Evolutionary conservation across 2,888 invertebrate species (phyloP).

Genomic region (Deroplatys truncata): DNA sequence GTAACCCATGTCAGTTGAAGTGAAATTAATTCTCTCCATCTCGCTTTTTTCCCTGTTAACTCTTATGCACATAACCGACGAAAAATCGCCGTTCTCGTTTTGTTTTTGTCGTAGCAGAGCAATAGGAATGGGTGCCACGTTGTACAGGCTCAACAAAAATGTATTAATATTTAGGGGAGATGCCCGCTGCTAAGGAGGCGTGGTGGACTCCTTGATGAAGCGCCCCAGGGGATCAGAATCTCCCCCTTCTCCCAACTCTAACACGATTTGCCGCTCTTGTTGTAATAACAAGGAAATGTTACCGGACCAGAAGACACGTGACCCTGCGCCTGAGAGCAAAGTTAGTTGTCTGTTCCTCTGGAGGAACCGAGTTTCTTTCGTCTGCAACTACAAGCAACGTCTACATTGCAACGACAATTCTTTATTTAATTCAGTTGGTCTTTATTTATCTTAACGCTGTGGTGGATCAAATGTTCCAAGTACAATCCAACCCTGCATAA

Average conservation of each 20-base stretch:
- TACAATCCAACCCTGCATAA: no score
- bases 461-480: no score
- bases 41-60: background rate
- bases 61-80: background rate
- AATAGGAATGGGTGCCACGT: background rate
- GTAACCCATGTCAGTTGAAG: background rate
- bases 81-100: background rate
- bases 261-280: constrained; percentile 1
- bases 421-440: background rate
- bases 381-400: background rate
- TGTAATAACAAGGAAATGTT: background rate
- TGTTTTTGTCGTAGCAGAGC: background rate
- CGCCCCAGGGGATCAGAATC: constrained; percentile 11
- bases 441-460: no score
- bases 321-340: background rate
- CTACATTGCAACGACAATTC: background rate
- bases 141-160: background rate
- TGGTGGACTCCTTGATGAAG: constrained; percentile 21
- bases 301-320: background rate
- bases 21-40: background rate
- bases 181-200: background rate
- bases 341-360: background rate
- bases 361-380: background rate
- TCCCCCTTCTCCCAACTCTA: background rate
- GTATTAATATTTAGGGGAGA: constrained; percentile 22